Evolutionary conservation across 2,888 invertebrate genomes (phyloP).

Genomic region (Penaeus monodon): DNA sequence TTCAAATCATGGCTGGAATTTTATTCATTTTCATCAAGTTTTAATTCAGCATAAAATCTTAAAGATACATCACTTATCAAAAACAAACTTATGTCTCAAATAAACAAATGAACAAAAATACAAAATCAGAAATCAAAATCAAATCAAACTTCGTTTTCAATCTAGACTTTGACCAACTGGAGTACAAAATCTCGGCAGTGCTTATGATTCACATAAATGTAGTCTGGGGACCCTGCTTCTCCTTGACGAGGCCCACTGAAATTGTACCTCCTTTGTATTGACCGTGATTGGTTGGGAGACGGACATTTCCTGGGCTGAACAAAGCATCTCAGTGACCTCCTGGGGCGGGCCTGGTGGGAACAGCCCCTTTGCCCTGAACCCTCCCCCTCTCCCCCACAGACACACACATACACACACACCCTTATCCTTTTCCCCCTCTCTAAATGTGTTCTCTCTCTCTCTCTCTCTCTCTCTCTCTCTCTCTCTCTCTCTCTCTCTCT

Average conservation of each 20-base stretch:
- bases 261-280: conserved; percentile 56
- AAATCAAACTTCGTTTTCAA: too few relatives aligned
- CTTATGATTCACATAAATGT: too few relatives aligned
- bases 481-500: background rate
- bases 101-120: too few relatives aligned
- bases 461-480: background rate
- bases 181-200: too few relatives aligned
- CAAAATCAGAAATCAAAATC: too few relatives aligned
- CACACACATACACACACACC: conserved; percentile 11
- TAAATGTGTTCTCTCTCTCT: background rate
- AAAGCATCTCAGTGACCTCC: conserved; percentile 54
- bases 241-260: conserved; percentile 46
- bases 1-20: too few relatives aligned
- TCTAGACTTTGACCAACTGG: too few relatives aligned
- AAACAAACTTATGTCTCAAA: too few relatives aligned
- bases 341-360: conserved; percentile 53
- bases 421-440: conserved; percentile 5
- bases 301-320: conserved; percentile 53
- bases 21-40: too few relatives aligned
- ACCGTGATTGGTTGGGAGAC: conserved; percentile 52
- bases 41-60: too few relatives aligned
- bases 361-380: conserved; percentile 26
- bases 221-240: conserved; percentile 3
- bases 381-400: background rate
- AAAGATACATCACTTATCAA: too few relatives aligned